These are phyloP conservation scores for Lasioglossum leucozonium DNA, from an alignment of 2,888 invertebrate genomes.

Conservation along the genomic window DNA sequence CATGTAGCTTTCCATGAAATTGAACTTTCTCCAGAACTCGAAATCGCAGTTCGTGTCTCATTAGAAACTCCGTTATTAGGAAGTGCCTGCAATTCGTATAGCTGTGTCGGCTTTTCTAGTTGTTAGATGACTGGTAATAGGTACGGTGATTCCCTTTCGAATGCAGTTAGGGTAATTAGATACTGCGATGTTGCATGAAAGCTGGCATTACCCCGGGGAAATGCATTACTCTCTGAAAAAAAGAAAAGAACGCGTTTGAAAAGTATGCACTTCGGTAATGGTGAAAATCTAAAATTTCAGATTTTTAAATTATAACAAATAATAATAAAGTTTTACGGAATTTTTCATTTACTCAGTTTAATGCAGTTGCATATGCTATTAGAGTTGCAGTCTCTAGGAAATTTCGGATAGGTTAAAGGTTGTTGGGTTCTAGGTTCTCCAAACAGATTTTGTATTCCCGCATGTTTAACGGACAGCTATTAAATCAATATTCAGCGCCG, in stretches of 20 bases:
- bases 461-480: not conserved
- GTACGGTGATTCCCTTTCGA: not conserved
- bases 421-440: not conserved
- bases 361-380: not conserved
- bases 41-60: not conserved
- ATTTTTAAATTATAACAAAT: not conserved
- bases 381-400: not conserved
- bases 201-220: not conserved
- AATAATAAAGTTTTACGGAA: not conserved
- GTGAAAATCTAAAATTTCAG: no score
- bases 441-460: not conserved
- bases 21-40: constrained; percentile 4
- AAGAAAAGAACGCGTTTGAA: not conserved
- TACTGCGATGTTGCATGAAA: not conserved
- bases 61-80: not conserved
- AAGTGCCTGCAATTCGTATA: not conserved
- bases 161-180: not conserved
- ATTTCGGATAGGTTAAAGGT: not conserved
- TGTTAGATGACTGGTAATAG: not conserved
- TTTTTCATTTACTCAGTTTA: not conserved
- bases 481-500: constrained; percentile 9
- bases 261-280: not conserved
- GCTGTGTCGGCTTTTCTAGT: not conserved
- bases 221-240: not conserved
- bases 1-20: not conserved